Base-by-base conservation (phyloP, 2,797 vertebrate species). In the Aselliscus stoliczkanus region DNA sequence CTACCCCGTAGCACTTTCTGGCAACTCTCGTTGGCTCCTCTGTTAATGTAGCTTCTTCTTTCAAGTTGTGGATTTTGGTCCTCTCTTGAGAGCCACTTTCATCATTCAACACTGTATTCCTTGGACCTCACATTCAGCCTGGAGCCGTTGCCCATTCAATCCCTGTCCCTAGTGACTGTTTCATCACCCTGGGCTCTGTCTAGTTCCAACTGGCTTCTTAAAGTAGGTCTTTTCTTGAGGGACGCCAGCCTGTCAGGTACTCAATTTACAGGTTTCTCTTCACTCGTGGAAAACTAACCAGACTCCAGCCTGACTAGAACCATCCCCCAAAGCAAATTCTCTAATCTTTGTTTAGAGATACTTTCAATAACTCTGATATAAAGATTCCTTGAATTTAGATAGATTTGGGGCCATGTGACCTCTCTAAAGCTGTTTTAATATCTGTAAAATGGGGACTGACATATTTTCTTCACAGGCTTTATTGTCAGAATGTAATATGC, bases 1-100 rank as follows among this genome's bases (percentile, higher is more conserved):
- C 83, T 72, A 56, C 54, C 34, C 7, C 25, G 47, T 50, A 23
- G 58, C 42, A 8, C 54, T 37, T 92, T 67, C 27, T 94, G 95
- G 93, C 91, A 91, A n/a, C 42, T 88, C 25, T 27, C 47, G 13
- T 67, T 93, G 86, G 62, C 75, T 96, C 17, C 37, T 93, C 52
- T 83, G 69, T 65, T 44, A 91, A 54, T 50, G 65, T 89, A 79
- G 73, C 82, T 79, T 10, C 94, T 94, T 15, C 85, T 95, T 95
- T 91, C 56, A 50, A 89, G 73, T 79, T 72, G 65, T 67, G 37
- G 70, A 80, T 82, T 67, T 64, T 0, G 5, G 34, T 65, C 8
- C 39, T 88, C 75, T 87, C 69, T 72, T 0, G 5, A 83, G 72
- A 82, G 73, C n/a, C 23, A 10, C 84, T 90, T 92, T 82, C 67